Percentiles rank a stretch among this genome's conserved stretches.
Evolutionary conservation across 2,888 invertebrate genomes (phyloP).

Genomic region (Folsomia candida): DNA sequence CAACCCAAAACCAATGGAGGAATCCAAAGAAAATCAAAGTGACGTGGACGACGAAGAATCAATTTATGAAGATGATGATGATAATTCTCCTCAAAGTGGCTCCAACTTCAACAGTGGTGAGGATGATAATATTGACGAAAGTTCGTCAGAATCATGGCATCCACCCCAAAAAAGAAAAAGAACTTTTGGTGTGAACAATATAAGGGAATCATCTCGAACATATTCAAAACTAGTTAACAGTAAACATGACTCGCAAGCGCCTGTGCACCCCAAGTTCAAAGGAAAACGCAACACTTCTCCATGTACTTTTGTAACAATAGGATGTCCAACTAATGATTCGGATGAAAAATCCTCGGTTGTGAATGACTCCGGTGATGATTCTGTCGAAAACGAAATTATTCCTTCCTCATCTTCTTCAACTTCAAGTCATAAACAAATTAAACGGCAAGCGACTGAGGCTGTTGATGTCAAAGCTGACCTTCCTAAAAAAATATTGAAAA

Average conservation of each 20-base stretch:
- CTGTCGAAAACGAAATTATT: not conserved
- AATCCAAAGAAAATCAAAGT: constrained; percentile 30
- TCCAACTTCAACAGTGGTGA: not conserved
- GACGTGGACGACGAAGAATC: constrained; percentile 17
- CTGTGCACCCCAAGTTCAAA: constrained; percentile 3
- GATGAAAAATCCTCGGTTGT: too few relatives aligned
- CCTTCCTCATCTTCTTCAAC: not conserved
- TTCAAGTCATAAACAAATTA: constrained; percentile 7
- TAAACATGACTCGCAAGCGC: too few relatives aligned
- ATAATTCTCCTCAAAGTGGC: not conserved
- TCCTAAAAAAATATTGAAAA: not conserved
- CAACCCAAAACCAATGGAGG: constrained; percentile 55
- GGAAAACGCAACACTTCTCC: constrained; percentile 35
- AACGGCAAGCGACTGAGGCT: constrained; percentile 8
- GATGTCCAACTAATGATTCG: not conserved
- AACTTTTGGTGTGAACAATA: too few relatives aligned
- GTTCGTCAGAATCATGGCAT: too few relatives aligned
- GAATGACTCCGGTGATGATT: not conserved
- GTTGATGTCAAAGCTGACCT: constrained; percentile 19
- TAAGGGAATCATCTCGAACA: too few relatives aligned
- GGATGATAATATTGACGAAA: too few relatives aligned
- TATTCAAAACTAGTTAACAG: too few relatives aligned
- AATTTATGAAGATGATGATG: not conserved
- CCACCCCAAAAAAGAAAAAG: too few relatives aligned
- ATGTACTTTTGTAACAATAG: constrained; percentile 19